Percentiles rank a stretch among this genome's conserved stretches.
Evolutionary conservation across 64 coral and sea anemone genomes (phyloP).

Genomic region (Dendronephthya gigantea): DNA sequence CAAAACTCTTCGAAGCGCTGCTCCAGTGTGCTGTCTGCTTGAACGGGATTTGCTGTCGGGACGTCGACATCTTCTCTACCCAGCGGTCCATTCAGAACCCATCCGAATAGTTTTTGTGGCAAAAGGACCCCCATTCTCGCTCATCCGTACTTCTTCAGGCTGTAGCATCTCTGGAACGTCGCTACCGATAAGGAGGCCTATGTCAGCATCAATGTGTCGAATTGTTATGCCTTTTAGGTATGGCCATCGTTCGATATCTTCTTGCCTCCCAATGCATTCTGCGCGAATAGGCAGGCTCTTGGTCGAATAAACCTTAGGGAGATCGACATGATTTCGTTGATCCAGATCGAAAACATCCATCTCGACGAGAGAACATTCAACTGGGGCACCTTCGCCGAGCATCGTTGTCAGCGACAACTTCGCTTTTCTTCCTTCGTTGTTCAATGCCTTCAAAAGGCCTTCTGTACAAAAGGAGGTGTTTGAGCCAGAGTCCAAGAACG

Average conservation of each 20-base stretch:
- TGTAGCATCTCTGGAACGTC: constrained; percentile 8
- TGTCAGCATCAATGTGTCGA: neutral
- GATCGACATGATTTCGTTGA: constrained; percentile 24
- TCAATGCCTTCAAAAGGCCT: neutral
- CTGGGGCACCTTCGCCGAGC: neutral
- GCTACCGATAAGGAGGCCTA: neutral
- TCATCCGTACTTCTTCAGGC: neutral
- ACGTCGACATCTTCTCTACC: neutral
- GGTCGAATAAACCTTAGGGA: constrained; percentile 41
- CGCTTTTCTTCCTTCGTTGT: neutral
- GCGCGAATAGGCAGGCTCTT: constrained; percentile 35
- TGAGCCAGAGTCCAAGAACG: too few relatives aligned
- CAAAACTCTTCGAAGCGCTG: constrained; percentile 45
- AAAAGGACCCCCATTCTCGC: neutral
- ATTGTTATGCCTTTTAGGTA: neutral
- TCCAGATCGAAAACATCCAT: constrained; percentile 32
- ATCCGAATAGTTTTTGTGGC: neutral
- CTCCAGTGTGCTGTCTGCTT: constrained; percentile 24
- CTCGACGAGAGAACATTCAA: constrained; percentile 1
- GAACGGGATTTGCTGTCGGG: constrained; percentile 15
- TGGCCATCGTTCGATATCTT: constrained; percentile 20
- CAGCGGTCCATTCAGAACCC: constrained; percentile 44
- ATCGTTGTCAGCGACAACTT: constrained; percentile 13
- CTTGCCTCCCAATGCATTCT: neutral
- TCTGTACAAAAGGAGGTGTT: constrained; percentile 30